Conservation (phyloP, 2,888 invertebrate genomes). For the Idaea aversata region DNA sequence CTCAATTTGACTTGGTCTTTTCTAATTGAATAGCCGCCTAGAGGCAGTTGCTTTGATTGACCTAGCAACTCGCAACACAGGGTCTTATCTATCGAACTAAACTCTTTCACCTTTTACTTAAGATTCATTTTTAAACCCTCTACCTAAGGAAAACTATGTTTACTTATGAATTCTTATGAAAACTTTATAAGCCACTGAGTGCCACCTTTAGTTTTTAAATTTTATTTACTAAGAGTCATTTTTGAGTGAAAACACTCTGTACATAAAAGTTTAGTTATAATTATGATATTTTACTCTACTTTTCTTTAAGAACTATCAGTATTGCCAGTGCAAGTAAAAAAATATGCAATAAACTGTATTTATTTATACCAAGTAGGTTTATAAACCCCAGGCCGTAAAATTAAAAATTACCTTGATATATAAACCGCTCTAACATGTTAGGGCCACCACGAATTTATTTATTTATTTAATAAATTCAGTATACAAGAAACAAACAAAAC, state of each 20-base stretch:
- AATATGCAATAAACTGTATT: too few species aligned
- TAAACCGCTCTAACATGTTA: too few species aligned
- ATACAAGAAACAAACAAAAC: too few species aligned
- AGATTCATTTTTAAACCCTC: background rate
- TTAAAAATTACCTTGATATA: too few species aligned
- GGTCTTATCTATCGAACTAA: constrained; percentile 13
- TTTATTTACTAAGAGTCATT: background rate
- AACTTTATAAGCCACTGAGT: background rate
- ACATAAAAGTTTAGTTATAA: too few species aligned
- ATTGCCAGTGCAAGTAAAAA: too few species aligned
- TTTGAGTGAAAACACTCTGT: background rate
- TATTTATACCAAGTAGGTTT: too few species aligned
- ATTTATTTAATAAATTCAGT: too few species aligned
- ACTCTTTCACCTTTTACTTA: background rate
- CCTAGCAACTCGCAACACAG: constrained; percentile 27
- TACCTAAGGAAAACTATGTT: background rate
- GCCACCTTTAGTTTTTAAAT: background rate
- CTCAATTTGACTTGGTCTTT: constrained; percentile 31
- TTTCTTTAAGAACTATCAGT: too few species aligned
- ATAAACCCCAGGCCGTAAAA: too few species aligned
- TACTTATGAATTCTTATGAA: background rate
- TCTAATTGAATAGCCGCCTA: constrained; percentile 61
- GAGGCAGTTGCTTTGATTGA: constrained; percentile 54
- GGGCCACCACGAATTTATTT: too few species aligned
- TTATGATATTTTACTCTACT: too few species aligned